Evolutionary conservation across 1,140 invertebrate species (phyloP).

Genomic region (Drosophila chauvacae): DNA sequence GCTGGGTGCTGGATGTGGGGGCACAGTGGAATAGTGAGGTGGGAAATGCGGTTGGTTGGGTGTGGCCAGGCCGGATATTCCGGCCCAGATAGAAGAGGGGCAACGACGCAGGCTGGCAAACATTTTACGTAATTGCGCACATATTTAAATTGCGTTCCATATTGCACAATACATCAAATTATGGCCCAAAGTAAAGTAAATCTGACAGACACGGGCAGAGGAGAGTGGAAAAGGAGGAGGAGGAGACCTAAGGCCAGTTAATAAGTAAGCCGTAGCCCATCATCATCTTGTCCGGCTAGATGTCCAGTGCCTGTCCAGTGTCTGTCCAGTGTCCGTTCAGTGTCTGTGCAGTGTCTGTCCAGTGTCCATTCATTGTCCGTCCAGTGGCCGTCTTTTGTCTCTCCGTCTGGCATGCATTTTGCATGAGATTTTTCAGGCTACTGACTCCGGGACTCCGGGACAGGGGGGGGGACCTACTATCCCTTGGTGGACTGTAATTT

Average conservation of each 20-base stretch:
- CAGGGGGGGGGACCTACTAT: background rate
- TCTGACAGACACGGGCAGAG: conserved; percentile 38
- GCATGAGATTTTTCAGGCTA: conserved; percentile 66
- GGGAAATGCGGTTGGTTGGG: conserved; percentile 10
- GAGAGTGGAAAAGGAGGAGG: too few relatives aligned
- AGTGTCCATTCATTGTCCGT: background rate
- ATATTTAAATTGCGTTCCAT: conserved; percentile 78
- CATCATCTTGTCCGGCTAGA: conserved; percentile 10
- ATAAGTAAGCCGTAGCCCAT: conserved; percentile 45
- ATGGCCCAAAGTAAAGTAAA: conserved; percentile 72
- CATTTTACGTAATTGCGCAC: conserved; percentile 81
- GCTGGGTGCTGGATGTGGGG: background rate
- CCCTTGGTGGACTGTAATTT: conserved; percentile 64
- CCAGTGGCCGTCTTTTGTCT: conserved; percentile 6
- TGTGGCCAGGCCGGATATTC: conserved; percentile 12
- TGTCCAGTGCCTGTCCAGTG: background rate
- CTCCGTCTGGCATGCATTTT: conserved; percentile 54
- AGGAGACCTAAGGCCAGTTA: conserved; percentile 40
- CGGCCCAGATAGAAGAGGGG: conserved; percentile 1
- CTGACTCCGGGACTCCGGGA: conserved; percentile 16
- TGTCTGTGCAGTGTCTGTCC: conserved; percentile 2
- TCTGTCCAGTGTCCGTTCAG: background rate
- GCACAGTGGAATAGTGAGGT: background rate
- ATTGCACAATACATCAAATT: conserved; percentile 75
- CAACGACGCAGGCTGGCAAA: conserved; percentile 46